Conservation (phyloP, 2,113 vertebrate species). For the Tyrannus savana region DNA sequence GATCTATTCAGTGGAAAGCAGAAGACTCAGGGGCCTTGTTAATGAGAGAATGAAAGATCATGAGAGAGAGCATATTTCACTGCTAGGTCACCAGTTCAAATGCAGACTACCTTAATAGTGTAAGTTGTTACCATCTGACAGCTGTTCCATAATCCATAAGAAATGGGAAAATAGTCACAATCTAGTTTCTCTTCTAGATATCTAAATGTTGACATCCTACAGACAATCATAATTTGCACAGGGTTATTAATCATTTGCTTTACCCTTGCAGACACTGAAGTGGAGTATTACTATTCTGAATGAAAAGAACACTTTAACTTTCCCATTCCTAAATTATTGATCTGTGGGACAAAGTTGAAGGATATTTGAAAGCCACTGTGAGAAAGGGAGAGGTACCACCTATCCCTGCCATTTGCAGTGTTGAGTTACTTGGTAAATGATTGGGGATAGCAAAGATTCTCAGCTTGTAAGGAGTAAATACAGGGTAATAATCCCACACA, state of each 20-base stretch:
- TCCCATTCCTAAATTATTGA: neutral
- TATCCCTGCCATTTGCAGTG: neutral
- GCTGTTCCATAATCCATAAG: constrained; percentile 40
- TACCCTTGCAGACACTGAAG: neutral
- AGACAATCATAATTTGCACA: neutral
- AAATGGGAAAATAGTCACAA: neutral
- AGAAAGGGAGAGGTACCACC: neutral
- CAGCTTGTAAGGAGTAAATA: neutral
- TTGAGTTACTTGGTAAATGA: neutral
- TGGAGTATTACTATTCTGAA: neutral
- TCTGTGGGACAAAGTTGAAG: neutral
- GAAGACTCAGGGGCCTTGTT: constrained; percentile 12
- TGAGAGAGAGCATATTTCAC: constrained; percentile 31
- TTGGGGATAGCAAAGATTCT: neutral
- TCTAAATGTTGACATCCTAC: neutral
- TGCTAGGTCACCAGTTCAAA: constrained; percentile 56
- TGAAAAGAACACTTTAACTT: neutral
- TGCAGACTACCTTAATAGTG: constrained; percentile 26
- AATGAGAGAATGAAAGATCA: constrained; percentile 30
- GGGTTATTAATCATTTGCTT: neutral
- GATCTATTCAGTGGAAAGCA: neutral
- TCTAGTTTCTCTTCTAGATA: neutral
- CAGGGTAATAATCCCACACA: neutral
- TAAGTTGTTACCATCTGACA: constrained; percentile 44
- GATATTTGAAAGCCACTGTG: neutral